Conservation (phyloP, 2,113 vertebrate genomes). For the Piliocolobus tephrosceles region DNA sequence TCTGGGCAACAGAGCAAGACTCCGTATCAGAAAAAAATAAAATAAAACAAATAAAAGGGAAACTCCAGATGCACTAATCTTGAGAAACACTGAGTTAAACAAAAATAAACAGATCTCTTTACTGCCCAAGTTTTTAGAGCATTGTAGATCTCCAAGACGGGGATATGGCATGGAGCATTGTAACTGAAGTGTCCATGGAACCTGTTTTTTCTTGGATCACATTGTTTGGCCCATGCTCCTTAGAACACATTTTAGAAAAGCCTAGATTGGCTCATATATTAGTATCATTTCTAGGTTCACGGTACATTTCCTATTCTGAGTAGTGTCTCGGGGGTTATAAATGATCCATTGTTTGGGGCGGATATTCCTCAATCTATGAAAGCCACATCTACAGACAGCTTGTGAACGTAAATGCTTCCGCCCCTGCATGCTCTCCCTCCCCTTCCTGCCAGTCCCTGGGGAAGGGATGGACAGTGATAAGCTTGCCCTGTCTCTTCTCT, state of each 20-base stretch:
- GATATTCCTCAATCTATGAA: not conserved
- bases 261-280: rapidly evolving
- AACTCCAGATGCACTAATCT: not conserved
- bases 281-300: not conserved
- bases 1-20: too few relatives aligned
- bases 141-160: not conserved
- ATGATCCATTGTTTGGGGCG: not conserved
- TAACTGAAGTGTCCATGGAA: rapidly evolving
- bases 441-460: not conserved
- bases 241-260: not conserved
- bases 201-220: not conserved
- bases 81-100: not conserved
- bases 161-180: rapidly evolving
- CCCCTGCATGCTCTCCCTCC: rapidly evolving
- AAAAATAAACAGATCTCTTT: not conserved
- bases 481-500: too few relatives aligned
- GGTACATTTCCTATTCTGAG: not conserved
- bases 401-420: not conserved
- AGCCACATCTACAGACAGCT: not conserved
- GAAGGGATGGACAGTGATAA: not conserved
- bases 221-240: not conserved
- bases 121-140: not conserved
- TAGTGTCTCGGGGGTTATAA: not conserved
- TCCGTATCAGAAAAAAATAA: too few relatives aligned
- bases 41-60: not conserved